Conservation (phyloP, 1,140 invertebrate species). For the Notospermus geniculatus region DNA sequence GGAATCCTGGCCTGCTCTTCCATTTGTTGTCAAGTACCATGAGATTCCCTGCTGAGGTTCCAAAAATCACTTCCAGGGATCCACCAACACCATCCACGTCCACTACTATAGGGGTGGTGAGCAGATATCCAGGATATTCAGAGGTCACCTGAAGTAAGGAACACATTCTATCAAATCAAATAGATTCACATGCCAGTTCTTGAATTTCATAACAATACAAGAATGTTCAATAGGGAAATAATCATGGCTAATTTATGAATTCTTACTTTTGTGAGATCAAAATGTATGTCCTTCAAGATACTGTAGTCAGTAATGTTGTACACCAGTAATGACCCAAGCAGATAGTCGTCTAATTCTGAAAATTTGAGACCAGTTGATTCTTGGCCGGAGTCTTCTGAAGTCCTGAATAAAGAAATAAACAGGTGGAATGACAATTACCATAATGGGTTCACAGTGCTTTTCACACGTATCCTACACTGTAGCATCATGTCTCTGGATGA, state of each 20-base stretch:
- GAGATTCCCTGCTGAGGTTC: conserved; percentile 39
- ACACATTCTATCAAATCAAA: too few species aligned
- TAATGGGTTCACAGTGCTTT: too few species aligned
- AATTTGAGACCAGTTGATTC: conserved; percentile 16
- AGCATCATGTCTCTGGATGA: too few species aligned
- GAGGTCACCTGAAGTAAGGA: conserved; percentile 24
- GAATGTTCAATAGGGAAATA: too few species aligned
- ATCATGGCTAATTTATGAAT: too few species aligned
- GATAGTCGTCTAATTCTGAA: conserved; percentile 36
- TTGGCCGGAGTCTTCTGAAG: too few species aligned
- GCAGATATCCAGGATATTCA: conserved; percentile 41
- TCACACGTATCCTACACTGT: background rate
- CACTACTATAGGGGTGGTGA: conserved; percentile 44
- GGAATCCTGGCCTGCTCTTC: conserved; percentile 18
- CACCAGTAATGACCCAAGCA: conserved; percentile 37
- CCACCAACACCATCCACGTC: conserved; percentile 41
- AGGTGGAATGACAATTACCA: too few species aligned
- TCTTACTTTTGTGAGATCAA: conserved; percentile 46
- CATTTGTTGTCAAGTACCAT: conserved; percentile 33
- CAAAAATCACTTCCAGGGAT: conserved; percentile 39
- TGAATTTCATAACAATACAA: too few species aligned
- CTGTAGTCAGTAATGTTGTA: conserved; percentile 36
- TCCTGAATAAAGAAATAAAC: too few species aligned
- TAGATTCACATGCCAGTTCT: too few species aligned
- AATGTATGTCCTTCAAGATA: conserved; percentile 26